phyloP scores from a whole-genome alignment of 2,888 invertebrate genomes.

The Morpho deidamia region DNA sequence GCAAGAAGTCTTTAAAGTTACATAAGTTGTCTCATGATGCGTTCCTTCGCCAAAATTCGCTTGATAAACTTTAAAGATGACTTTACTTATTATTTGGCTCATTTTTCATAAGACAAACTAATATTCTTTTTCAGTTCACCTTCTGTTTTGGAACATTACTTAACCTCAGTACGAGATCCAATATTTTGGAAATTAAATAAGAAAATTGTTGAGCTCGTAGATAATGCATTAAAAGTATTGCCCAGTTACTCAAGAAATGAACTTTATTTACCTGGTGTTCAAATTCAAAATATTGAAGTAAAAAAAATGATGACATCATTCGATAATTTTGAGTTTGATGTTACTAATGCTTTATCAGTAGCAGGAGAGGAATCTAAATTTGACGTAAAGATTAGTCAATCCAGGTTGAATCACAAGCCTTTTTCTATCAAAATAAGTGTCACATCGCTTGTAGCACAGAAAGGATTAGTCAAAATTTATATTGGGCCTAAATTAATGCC shows the following conservation, averaged over 20 bases:
- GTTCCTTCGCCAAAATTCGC: no score
- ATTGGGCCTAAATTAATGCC: slow-evolving; percentile 84
- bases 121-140: slow-evolving; percentile 39
- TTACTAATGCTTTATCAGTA: slow-evolving; percentile 77
- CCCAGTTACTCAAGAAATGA: slow-evolving; percentile 78
- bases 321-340: slow-evolving; percentile 81
- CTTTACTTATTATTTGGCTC: no score
- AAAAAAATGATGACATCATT: slow-evolving; percentile 82
- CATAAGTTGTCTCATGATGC: no score
- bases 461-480: slow-evolving; percentile 81
- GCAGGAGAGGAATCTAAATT: slow-evolving; percentile 44
- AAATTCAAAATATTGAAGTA: slow-evolving; percentile 79
- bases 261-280: slow-evolving; percentile 80
- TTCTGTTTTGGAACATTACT: slow-evolving; percentile 64
- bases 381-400: slow-evolving; percentile 72
- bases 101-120: no score
- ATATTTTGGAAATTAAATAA: slow-evolving; percentile 83
- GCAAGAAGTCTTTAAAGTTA: no score
- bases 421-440: slow-evolving; percentile 82
- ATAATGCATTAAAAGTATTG: slow-evolving; percentile 75
- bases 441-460: slow-evolving; percentile 76
- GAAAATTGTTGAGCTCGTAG: slow-evolving; percentile 76
- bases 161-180: slow-evolving; percentile 83
- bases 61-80: no score
- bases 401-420: slow-evolving; percentile 84